phyloP scores from a whole-genome alignment of 2,113 vertebrate species.

The Crotalus viridis region DNA sequence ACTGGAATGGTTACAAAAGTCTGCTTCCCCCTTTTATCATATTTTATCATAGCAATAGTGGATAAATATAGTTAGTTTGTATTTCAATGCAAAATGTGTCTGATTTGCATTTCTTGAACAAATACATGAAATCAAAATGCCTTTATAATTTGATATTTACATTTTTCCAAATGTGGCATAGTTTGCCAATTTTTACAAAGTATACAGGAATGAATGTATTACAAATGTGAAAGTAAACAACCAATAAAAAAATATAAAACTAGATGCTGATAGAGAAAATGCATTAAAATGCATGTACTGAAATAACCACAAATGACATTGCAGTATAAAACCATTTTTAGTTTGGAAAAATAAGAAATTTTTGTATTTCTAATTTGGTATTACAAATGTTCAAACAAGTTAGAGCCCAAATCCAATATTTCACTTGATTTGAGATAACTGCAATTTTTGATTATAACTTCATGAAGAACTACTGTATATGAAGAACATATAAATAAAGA shows the following conservation, averaged over 20 bases:
- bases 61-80: neutral
- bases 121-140: neutral
- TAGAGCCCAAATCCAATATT: neutral
- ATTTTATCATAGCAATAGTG: neutral
- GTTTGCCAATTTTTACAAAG: neutral
- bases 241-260: neutral
- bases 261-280: neutral
- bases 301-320: neutral
- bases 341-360: neutral
- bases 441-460: neutral
- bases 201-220: neutral
- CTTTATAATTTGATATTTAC: neutral
- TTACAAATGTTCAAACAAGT: neutral
- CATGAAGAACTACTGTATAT: neutral
- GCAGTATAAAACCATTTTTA: neutral
- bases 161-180: neutral
- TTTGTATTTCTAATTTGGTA: neutral
- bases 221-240: neutral
- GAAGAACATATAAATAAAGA: neutral
- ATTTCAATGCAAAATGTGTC: neutral
- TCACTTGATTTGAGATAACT: neutral
- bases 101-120: neutral
- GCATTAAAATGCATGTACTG: neutral
- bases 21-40: neutral
- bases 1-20: neutral